phyloP scores from a whole-genome alignment of 2,113 vertebrate genomes.

The Chlorodrepanis virens region DNA sequence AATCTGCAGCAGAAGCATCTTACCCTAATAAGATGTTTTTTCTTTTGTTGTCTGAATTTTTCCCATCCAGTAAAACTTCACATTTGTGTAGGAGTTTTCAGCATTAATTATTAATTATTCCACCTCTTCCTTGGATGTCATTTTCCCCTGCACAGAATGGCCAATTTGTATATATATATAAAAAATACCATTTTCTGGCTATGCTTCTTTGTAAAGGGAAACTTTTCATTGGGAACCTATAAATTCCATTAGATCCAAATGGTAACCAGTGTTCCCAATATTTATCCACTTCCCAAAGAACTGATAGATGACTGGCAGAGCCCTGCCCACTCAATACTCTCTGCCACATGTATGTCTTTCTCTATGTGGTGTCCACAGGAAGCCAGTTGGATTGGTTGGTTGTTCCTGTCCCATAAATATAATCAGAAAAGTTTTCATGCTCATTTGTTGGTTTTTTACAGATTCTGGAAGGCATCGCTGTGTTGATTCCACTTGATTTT shows the following conservation, averaged over 20 bases:
- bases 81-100: neutral
- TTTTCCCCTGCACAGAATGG: neutral
- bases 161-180: neutral
- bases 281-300: neutral
- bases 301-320: neutral
- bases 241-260: neutral
- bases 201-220: neutral
- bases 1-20: neutral
- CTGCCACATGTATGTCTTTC: neutral
- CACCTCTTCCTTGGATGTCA: neutral
- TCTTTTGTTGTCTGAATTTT: neutral
- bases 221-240: neutral
- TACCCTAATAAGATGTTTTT: neutral
- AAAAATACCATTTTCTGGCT: neutral
- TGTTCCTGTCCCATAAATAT: neutral
- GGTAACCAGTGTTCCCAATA: neutral
- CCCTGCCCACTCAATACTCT: neutral
- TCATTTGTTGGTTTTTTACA: neutral
- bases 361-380: neutral
- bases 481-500: neutral
- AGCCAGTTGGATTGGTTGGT: neutral
- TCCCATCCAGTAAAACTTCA: neutral
- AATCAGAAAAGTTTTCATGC: neutral
- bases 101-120: neutral
- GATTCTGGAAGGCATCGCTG: neutral